These are phyloP conservation scores for Chaetura pelagica DNA, from an alignment of 2,113 vertebrate species.

Conservation along the genomic window DNA sequence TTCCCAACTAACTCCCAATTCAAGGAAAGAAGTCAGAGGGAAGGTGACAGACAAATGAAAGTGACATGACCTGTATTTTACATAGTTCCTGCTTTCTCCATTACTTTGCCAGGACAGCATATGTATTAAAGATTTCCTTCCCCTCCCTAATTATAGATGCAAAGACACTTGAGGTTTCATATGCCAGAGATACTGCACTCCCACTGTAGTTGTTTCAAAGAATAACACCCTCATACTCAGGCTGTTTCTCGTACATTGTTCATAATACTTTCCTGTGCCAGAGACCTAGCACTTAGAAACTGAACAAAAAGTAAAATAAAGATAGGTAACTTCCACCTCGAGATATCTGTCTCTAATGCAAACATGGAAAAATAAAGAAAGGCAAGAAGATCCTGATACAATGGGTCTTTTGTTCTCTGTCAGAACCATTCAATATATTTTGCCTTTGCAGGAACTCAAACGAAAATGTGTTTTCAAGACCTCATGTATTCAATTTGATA, in stretches of 20 bases:
- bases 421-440: slow-evolving; percentile 18
- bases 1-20: neutral
- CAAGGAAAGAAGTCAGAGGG: neutral
- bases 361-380: slow-evolving; percentile 43
- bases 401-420: neutral
- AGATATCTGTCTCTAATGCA: slow-evolving; percentile 1
- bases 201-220: neutral
- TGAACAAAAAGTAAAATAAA: slow-evolving; percentile 1
- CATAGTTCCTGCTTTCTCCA: neutral
- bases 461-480: slow-evolving; percentile 41
- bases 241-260: slow-evolving; percentile 9
- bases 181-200: neutral
- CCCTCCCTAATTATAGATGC: neutral
- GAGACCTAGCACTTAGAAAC: neutral
- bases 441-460: slow-evolving; percentile 7
- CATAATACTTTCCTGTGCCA: neutral
- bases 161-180: neutral
- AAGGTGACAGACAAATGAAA: neutral
- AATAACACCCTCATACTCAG: neutral
- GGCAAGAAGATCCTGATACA: neutral
- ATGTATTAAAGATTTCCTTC: neutral
- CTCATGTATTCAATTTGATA: slow-evolving; percentile 26
- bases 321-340: slow-evolving; percentile 17
- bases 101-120: neutral
- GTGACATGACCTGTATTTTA: neutral